Evolutionary conservation across 64 coral and sea anemone species (phyloP), one percentile per base, ranked within the genome.

Genomic region (Porites lutea): DNA sequence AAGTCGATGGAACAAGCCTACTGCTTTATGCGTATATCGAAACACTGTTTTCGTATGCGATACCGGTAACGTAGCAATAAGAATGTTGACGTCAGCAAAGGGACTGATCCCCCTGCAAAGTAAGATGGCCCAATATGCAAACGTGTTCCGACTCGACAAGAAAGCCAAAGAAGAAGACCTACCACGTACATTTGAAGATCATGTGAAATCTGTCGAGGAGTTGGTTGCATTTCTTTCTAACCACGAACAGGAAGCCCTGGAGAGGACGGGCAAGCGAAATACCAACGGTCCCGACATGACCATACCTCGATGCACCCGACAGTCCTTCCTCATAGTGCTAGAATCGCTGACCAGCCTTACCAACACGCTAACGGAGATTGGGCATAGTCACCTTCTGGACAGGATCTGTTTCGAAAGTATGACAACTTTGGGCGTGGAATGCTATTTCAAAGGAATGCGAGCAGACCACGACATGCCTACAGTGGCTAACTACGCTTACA

Each of bases 11-110:
- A 91, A 91, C 48, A 83, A 19, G 89, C 79, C 79, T 16, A 53
- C 89, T 91, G 65, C 77, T 72, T 72, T 91, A 18, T 91, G 78
- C 77, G 12, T 49, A 13, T 91, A 83, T 51, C 8, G 22, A 67
- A 91, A 91, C 64, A 83, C 78, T 84, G 83, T 93, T 79, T 93
- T 93, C n/a, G 49, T 88, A 48, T 93, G 84, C 11, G 74, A 93
- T 59, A 93, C 83, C 49, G 85, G 85, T 52, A 93, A 88, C 92
- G 72, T 72, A 65, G 73, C 64, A 62, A 73, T 81, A 59, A 74
- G 74, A 57, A 69, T 93, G 92, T 37, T 93, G 57, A 88, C 83
- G 57, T 88, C 91, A 78, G 91, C 83, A 88, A 88, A 87, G 85
- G 62, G 61, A 88, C 91, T 93, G 21, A 68, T 93, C 67, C 74